phyloP scores from a whole-genome alignment of 2,888 invertebrate genomes.

The Hartigia nigra region DNA sequence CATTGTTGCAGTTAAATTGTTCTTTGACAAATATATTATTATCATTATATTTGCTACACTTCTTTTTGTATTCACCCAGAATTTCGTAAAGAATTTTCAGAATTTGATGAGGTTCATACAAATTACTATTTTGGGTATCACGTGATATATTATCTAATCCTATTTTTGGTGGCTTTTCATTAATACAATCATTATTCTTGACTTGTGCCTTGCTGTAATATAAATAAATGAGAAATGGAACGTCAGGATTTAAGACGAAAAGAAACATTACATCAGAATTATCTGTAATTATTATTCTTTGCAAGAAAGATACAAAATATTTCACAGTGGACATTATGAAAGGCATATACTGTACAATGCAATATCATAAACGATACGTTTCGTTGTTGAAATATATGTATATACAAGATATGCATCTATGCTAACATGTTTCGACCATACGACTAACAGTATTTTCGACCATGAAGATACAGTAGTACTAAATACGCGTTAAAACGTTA shows the following conservation, averaged over 20 bases:
- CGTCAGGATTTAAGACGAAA: background rate
- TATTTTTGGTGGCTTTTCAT: background rate
- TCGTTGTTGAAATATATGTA: background rate
- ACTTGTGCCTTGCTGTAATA: background rate
- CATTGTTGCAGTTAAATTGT: background rate
- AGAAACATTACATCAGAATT: background rate
- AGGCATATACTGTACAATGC: background rate
- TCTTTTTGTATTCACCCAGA: constrained; percentile 9
- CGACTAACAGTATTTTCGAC: background rate
- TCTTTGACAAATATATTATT: background rate
- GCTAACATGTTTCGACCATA: background rate
- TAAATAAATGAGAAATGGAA: background rate
- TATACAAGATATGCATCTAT: background rate
- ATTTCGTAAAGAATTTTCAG: constrained; percentile 13
- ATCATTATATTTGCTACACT: background rate
- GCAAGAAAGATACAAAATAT: background rate
- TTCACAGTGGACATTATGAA: background rate
- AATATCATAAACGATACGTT: background rate
- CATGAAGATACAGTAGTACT: background rate
- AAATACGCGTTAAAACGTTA: background rate
- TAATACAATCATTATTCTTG: background rate
- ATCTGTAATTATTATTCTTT: background rate
- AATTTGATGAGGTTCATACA: constrained; percentile 14
- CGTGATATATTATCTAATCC: background rate
- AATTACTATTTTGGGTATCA: constrained; percentile 3